Evolutionary conservation across 1,140 invertebrate genomes (phyloP), one percentile per base, ranked within the genome.

Genomic region (Pseudomyrmex flavicornis): DNA sequence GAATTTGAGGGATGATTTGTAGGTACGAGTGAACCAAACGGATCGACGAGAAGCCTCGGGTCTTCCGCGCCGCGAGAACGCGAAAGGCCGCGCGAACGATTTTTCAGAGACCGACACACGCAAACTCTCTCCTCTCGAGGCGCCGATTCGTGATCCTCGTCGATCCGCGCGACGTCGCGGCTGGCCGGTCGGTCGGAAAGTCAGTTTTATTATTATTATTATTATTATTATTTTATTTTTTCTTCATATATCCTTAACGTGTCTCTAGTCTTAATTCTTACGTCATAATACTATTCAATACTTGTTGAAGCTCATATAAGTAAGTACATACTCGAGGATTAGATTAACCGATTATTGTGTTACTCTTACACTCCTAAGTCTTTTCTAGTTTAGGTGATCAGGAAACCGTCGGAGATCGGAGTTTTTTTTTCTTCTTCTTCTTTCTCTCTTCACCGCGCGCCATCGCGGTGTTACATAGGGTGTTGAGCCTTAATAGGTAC

Each of bases 281-380:
- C 77, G 77, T 83, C 84, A 65, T 92, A 93, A 93, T 93, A 93
- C 92, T 94, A 93, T 91, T 92, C 92, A 93, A 93, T 94, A 94
- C 92, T 93, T 94, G 87, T 93, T 92, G 91, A 94, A 94, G 93
- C 93, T 94, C 93, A 92, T 93, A 93, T 35, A 35, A 35, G 92
- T 93, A 93, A 93, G 91, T 93, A 93, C 92, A 93, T 91, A 93
- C 91, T 93, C 86, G 75, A 93, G 89, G 92, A 93, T 93, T 91
- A 91, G 88, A 83, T 91, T 91, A 35, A 92, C 84, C 88, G 88
- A 89, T 92, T 92, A 92, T 91, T 92, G 85, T 90, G 80, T 90
- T 89, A 90, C 69, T 72, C 68, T 92, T 92, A 89, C 54, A 66
- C 26, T 85, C 48, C 84, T 61, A 20, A 35, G 35, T 35, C 5